A percentile compares a stretch with the other conserved stretches of the same genome.
phyloP scores from a whole-genome alignment of 2,888 invertebrate genomes.

The Isotomurus palustris region DNA sequence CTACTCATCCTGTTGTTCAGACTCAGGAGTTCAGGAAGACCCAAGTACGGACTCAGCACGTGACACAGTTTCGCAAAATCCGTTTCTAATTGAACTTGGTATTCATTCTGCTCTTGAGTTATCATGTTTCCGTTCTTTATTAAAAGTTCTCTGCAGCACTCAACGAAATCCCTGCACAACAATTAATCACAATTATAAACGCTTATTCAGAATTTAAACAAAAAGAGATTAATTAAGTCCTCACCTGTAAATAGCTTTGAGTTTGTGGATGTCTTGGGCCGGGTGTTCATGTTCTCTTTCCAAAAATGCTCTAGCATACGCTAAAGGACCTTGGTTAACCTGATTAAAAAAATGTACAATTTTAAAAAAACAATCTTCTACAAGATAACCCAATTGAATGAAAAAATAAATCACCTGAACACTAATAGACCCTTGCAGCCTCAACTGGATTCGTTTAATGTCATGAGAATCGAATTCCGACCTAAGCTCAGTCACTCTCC shows the following conservation, averaged over 20 bases:
- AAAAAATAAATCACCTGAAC: constrained; percentile 36
- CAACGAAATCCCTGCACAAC: constrained; percentile 44
- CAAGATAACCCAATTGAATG: not conserved
- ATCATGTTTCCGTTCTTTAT: constrained; percentile 45
- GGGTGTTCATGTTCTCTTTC: constrained; percentile 45
- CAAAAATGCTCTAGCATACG: constrained; percentile 45
- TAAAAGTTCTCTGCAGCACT: constrained; percentile 45
- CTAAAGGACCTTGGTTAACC: constrained; percentile 46
- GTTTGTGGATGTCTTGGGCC: constrained; percentile 4
- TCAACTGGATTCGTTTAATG: constrained; percentile 44
- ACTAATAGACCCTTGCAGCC: constrained; percentile 45
- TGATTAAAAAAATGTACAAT: constrained; percentile 13
- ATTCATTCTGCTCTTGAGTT: constrained; percentile 43
- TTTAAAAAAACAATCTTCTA: not conserved
- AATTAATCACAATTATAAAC: not conserved
- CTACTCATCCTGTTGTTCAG: constrained; percentile 45
- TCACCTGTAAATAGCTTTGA: constrained; percentile 11
- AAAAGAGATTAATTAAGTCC: not conserved
- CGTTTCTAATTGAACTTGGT: constrained; percentile 43
- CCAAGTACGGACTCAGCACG: constrained; percentile 40
- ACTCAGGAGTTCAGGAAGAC: constrained; percentile 34
- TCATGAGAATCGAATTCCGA: constrained; percentile 44
- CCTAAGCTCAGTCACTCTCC: constrained; percentile 41
- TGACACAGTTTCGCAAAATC: constrained; percentile 42
- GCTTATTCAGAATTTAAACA: not conserved